Conservation (phyloP, 2,888 invertebrate species). For the Hoplodrina ambigua region DNA sequence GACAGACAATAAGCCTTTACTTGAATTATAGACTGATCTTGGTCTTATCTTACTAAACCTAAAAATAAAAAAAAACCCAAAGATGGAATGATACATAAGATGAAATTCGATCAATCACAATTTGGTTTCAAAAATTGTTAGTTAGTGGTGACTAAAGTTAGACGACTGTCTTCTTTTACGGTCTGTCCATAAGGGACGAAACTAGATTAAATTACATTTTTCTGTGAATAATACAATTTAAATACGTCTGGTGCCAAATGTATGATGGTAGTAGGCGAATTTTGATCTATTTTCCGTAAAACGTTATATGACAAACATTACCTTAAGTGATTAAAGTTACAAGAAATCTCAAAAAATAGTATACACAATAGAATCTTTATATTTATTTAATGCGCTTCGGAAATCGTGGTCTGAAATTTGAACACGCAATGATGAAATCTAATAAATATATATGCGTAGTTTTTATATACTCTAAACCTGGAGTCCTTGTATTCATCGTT, state of each 20-base stretch:
- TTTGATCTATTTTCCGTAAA: conserved; percentile 7
- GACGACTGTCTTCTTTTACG: conserved; percentile 27
- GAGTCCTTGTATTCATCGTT: too few species aligned
- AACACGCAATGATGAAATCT: too few species aligned
- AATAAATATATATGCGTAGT: too few species aligned
- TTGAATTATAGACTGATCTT: conserved; percentile 9
- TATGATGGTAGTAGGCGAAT: background rate
- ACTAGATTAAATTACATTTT: background rate
- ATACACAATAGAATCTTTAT: conserved; percentile 8
- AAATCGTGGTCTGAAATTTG: conserved; percentile 1
- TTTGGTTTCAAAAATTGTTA: conserved; percentile 5
- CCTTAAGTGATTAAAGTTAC: conserved; percentile 1
- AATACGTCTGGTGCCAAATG: background rate
- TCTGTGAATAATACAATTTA: background rate
- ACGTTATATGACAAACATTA: background rate
- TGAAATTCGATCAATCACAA: conserved; percentile 12
- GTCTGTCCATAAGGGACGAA: conserved; percentile 31
- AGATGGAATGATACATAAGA: conserved; percentile 11
- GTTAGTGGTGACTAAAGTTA: background rate
- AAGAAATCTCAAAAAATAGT: conserved; percentile 11
- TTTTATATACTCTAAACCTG: too few species aligned
- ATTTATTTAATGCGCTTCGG: background rate
- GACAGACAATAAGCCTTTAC: conserved; percentile 33
- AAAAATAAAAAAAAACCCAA: background rate
- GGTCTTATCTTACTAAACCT: conserved; percentile 2